Evolutionary conservation across 2,797 vertebrate species (phyloP).

Genomic region (Scarus forsteni): DNA sequence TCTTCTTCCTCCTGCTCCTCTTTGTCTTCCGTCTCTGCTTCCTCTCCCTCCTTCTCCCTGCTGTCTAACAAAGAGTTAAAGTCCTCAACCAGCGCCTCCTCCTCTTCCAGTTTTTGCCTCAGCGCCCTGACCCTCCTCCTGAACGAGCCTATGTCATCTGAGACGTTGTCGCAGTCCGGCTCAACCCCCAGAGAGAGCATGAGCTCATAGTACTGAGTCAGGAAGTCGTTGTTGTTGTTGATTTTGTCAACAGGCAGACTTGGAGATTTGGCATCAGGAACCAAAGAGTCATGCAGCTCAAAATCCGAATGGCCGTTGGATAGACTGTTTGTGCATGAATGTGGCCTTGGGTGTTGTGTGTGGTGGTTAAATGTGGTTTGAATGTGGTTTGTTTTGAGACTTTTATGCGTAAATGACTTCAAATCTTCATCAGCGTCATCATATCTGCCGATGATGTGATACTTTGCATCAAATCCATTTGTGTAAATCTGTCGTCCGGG

Average conservation of each 20-base stretch:
- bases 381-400: background rate
- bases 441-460: conserved; percentile 51
- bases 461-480: conserved; percentile 66
- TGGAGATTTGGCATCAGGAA: background rate
- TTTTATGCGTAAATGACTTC: background rate
- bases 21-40: conserved; percentile 52
- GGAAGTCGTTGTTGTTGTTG: conserved; percentile 82
- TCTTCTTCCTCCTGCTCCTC: conserved; percentile 38
- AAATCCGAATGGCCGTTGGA: conserved; percentile 26
- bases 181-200: conserved; percentile 88
- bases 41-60: conserved; percentile 44
- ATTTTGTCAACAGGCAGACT: conserved; percentile 7
- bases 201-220: conserved; percentile 89
- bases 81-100: conserved; percentile 74
- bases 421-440: conserved; percentile 48
- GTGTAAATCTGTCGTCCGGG: conserved; percentile 24
- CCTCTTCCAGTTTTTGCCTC: conserved; percentile 70
- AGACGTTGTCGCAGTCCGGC: conserved; percentile 63
- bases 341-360: conserved; percentile 22
- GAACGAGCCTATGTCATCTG: conserved; percentile 48
- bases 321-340: background rate
- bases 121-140: conserved; percentile 69
- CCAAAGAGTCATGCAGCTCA: background rate
- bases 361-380: conserved; percentile 10
- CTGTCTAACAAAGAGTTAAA: conserved; percentile 47